Evolutionary conservation across 2,113 vertebrate species (phyloP), one percentile per base, ranked within the genome.

Genomic region (Oryctolagus cuniculus): DNA sequence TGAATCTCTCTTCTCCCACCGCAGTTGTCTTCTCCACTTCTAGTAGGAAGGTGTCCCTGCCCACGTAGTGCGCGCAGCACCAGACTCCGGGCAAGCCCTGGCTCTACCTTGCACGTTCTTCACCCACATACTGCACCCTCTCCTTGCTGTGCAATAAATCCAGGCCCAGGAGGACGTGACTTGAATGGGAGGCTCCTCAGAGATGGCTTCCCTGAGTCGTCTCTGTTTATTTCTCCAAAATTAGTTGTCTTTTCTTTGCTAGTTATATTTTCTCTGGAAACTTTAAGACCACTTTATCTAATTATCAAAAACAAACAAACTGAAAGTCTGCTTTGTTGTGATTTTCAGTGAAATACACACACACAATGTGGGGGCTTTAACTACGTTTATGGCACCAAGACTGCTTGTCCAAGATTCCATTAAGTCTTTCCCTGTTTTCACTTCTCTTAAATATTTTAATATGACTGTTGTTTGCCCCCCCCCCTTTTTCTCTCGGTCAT

Each of bases 211-310:
- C 25, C 6, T 44, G 13, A 8, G 27, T 21, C 6, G 49, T 49
- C 16, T 83, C 72, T 66, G 27, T 55, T n/a, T 79, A 49, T 44
- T 89, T 93, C 91, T 92, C 70, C 63, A 44, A 80, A 87, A 51
- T 89, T 29, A 51, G 9, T 69, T 66, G 5, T n/a, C 2, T 87
- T 84, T 89, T 64, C 49, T 81, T 83, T 85, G 31, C 8, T 79
- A 69, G 72, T 94, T 90, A 75, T 24, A 83, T 61, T 82, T 79
- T 91, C 67, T 53, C 31, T 53, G 31, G 58, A 94, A 89, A 87
- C 1, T 25, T 83, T 78, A 69, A 85, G 31, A 61, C 82, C 24
- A 55, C 8, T 72, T 90, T 86, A 78, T 61, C 11, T 36, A 95
- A 19, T 49, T 90, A 74, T 12, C 69, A 74, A 63, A 92, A 83